Base-by-base conservation (phyloP, 1,140 invertebrate genomes). In the Stegodyphus dumicola region DNA sequence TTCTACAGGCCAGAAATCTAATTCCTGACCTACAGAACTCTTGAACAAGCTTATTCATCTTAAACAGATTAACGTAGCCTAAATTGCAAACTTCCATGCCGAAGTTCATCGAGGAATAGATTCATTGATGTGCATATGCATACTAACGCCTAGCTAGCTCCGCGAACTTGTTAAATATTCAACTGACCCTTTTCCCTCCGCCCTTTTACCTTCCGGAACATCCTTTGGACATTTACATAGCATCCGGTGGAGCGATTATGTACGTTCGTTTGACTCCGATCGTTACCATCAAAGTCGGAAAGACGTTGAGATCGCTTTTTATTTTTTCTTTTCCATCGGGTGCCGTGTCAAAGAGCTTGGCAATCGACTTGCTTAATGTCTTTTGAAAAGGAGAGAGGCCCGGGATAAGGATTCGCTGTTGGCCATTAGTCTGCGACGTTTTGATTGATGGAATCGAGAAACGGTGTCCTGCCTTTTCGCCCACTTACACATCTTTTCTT, bases 401-500 rank as follows among this genome's bases (percentile, higher is more conserved):
- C 33, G 4, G 70, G 33, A 60, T 67, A 70, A 65, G 56, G 53
- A 79, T 79, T 54, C 67, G 77, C 53, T 81, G 79, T 81, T 64
- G 69, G 69, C 78, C 79, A 81, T 81, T 81, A 81, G 79, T 17
- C 49, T 53, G 66, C 51, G 77, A 79, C 77, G 51, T 79, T 54
- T 56, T 79, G 77, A 79, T 79, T 54, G 77, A 79, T 79, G 65
- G 77, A 54, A 69, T 69, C 66, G 77, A 79, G 77, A 70, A 48
- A 79, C 77, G 77, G 66, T 79, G 77, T 79, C 77, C 77, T 70
- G 77, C 66, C 66, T 70, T 70, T 79, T 79, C 77, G 77, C 77
- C 77, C 77, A 79, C 77, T 79, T 79, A 79, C 77, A 70, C 66
- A 70, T 69, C 77, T 79, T 69, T 79, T 78, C 77, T 78, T 78